Evolutionary conservation across 2,113 vertebrate genomes (phyloP), one percentile per base, ranked within the genome.

Genomic region (Kobus ellipsiprymnus): DNA sequence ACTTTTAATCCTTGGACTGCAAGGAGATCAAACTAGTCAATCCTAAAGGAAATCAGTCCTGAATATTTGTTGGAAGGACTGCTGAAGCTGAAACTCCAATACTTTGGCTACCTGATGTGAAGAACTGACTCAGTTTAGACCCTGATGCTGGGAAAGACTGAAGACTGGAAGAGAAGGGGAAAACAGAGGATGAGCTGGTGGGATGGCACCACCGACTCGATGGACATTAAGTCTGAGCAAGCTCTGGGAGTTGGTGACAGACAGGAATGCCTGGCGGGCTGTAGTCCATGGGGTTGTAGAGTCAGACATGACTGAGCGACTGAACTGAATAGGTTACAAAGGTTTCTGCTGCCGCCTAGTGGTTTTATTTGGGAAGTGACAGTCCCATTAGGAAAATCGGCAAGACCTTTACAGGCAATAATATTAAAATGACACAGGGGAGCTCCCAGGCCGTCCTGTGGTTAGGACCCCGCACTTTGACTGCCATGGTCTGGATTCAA

Each of bases 321-420:
- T 71, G 19, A 71, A 71, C 67, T 71, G 67, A 71, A 40, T 71
- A 71, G 67, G 67, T 71, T 91, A 84, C 33, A n/a, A 85, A 55
- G 54, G 55, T 60, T 60, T 19, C 94, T 97, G 13, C 88, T 97
- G 94, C 96, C 98, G 93, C 77, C 98, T 97, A 83, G 91, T 93
- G 98, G 74, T n/a, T 17, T 6, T 44, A 50, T n/a, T 81, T 29
- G 74, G 71, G n/a, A 96, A 95, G 27, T 54, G 60, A 12, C 30
- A 23, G 90, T 52, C 67, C 40, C 3, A 1, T 40, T 55, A 54
- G 54, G 57, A 81, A 96, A 88, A 36, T 23, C 23, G 84, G 48
- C 29, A 44, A 93, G 90, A 50, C 5, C 10, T 62, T 81, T 23
- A 33, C 2, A 81, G 17, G 57, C 23, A 81, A 40, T 48, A 93